Evolutionary conservation across 2,888 invertebrate species (phyloP).

Genomic region (Altica lythri): DNA sequence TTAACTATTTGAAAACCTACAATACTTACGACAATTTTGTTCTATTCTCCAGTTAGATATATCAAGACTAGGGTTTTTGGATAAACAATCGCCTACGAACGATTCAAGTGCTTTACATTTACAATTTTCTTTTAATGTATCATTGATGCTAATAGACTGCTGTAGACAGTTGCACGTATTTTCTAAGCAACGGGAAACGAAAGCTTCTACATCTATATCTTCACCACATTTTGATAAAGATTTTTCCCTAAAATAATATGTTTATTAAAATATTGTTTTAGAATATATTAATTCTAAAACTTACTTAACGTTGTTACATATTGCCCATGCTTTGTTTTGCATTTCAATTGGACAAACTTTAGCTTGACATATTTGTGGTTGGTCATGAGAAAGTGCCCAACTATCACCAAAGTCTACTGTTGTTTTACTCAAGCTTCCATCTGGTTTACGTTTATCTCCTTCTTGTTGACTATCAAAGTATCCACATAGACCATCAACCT

Average conservation of each 20-base stretch:
- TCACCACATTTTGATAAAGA: slow-evolving; percentile 69
- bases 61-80: slow-evolving; percentile 66
- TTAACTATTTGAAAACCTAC: not conserved
- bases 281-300: slow-evolving; percentile 16
- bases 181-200: slow-evolving; percentile 74
- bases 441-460: slow-evolving; percentile 75
- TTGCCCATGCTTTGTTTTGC: slow-evolving; percentile 68
- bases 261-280: too few relatives aligned
- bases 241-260: slow-evolving; percentile 61
- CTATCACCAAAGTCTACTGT: slow-evolving; percentile 76
- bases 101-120: slow-evolving; percentile 72
- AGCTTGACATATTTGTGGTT: slow-evolving; percentile 62
- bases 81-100: slow-evolving; percentile 75
- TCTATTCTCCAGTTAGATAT: slow-evolving; percentile 73
- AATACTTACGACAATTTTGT: slow-evolving; percentile 69
- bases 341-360: slow-evolving; percentile 66
- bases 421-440: slow-evolving; percentile 65
- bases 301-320: slow-evolving; percentile 66
- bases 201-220: slow-evolving; percentile 69
- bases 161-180: slow-evolving; percentile 75
- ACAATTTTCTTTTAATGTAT: slow-evolving; percentile 59
- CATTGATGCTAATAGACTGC: slow-evolving; percentile 56
- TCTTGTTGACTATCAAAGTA: slow-evolving; percentile 67
- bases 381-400: slow-evolving; percentile 67
- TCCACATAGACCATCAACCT: slow-evolving; percentile 80